Evolutionary conservation across 2,888 invertebrate genomes (phyloP), one percentile per base, ranked within the genome.

Genomic region (Drosophila infuscata): DNA sequence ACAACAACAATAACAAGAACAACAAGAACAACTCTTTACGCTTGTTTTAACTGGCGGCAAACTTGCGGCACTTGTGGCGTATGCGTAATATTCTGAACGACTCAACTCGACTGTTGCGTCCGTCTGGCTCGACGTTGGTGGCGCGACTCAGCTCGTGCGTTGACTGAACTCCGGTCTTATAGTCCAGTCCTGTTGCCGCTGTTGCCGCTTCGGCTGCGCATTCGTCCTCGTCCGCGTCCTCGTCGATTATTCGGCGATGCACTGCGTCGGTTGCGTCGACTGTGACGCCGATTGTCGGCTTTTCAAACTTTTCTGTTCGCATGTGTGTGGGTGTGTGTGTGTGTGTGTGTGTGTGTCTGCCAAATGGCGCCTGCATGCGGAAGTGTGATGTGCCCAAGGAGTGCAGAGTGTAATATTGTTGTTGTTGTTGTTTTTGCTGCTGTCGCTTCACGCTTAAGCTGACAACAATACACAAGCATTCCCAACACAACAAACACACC

Each of bases 61-160:
- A 66, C 30, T 74, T 72, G 82, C 70, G 73, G 81, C 78, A 76
- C 76, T 61, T 62, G 76, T 60, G 67, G 74, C 83, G 88, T 83
- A 82, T 76, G 60, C 76, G 76, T 82, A 64, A 82, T 81, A 71
- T 70, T 57, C 56, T 51, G 56, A 52, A 51, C 43, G 25, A 8
- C 15, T 46, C 15, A 25, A 5, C 29, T 36, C 30, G 20, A 53
- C 70, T n/a, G 7, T 56, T 38, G 29, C 5, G 38, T 86, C 80
- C 79, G 79, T 79, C 66, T 72, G 74, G 52, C 64, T 83, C 76
- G 74, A 81, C 81, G 83, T 81, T 80, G 75, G 77, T 81, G 76
- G 36, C 86, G 86, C 88, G 91, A 91, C 90, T 90, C 91, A 77
- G 88, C 73, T 73, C 68, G 73, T 73, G 53, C 68, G 72, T 64